Percentiles rank a stretch among this genome's conserved stretches.
Conservation (phyloP, 2,888 invertebrate genomes). For the Augiades crinisus region DNA sequence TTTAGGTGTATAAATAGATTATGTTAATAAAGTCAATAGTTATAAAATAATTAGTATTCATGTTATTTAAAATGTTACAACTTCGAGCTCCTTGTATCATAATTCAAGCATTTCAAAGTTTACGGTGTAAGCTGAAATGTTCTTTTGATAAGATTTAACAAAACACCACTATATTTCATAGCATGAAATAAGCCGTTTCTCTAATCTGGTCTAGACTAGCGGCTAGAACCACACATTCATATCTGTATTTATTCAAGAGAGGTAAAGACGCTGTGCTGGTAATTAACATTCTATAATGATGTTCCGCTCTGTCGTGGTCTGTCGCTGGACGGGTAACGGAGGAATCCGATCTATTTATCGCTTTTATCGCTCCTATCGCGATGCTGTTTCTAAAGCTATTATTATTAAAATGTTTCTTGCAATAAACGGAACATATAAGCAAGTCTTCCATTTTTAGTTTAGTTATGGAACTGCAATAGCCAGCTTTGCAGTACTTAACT, state of each 20-base stretch:
- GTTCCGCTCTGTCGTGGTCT: conserved; percentile 62
- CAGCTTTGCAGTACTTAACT: no score
- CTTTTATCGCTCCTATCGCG: conserved; percentile 18
- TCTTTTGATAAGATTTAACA: no score
- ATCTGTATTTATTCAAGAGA: conserved; percentile 21
- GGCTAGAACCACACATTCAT: conserved; percentile 32
- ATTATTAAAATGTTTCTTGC: conserved; percentile 12
- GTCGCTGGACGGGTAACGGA: conserved; percentile 37
- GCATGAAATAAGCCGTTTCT: no score
- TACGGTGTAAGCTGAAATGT: no score
- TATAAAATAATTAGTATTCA: no score
- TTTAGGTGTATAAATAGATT: no score
- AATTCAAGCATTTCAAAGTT: no score
- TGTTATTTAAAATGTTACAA: no score
- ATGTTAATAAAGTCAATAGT: no score
- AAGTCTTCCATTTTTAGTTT: background rate
- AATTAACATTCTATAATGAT: conserved; percentile 62
- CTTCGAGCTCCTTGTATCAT: no score
- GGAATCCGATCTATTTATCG: conserved; percentile 20
- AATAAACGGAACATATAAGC: conserved; percentile 5
- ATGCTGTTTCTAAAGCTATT: conserved; percentile 6
- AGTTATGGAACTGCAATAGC: no score
- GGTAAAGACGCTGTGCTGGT: conserved; percentile 32
- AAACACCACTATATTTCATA: no score
- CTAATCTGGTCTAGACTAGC: conserved; percentile 38